Evolutionary conservation across 2,113 vertebrate species (phyloP).

Genomic region (Philantomba maxwellii): DNA sequence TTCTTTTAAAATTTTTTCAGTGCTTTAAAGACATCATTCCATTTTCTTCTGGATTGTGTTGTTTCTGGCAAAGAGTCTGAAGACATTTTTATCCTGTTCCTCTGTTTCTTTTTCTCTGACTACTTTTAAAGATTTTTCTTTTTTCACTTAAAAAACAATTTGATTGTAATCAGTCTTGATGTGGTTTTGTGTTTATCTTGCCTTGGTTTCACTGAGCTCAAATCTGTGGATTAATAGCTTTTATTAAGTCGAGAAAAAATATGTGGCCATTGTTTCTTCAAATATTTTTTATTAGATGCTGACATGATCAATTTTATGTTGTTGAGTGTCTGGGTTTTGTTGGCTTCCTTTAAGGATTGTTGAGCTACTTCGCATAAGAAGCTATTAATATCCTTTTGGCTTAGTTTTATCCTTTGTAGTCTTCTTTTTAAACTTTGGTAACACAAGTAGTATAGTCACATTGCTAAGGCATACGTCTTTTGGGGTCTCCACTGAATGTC

Average conservation of each 20-base stretch:
- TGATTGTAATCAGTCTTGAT: background rate
- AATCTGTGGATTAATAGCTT: background rate
- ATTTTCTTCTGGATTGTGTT: background rate
- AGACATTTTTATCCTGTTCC: background rate
- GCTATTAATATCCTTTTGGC: background rate
- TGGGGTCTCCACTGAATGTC: background rate
- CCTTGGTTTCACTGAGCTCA: background rate
- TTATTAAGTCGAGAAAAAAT: background rate
- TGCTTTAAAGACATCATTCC: background rate
- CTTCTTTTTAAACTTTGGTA: background rate
- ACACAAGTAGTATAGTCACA: background rate
- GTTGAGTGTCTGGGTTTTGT: background rate
- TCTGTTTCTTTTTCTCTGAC: background rate
- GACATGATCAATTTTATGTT: background rate
- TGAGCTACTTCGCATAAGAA: background rate
- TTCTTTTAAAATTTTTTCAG: background rate
- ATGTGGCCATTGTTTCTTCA: background rate
- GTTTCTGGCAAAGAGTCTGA: background rate
- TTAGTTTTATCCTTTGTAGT: background rate
- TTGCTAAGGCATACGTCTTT: background rate
- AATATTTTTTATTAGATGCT: background rate
- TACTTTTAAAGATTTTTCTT: background rate
- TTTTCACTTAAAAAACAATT: background rate
- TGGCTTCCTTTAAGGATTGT: background rate
- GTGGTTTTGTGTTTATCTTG: background rate